Percentiles rank a stretch among this genome's conserved stretches.
These are phyloP conservation scores for Sclerodermus sp. DNA, from an alignment of 2,888 invertebrate species.

Conservation along the genomic window DNA sequence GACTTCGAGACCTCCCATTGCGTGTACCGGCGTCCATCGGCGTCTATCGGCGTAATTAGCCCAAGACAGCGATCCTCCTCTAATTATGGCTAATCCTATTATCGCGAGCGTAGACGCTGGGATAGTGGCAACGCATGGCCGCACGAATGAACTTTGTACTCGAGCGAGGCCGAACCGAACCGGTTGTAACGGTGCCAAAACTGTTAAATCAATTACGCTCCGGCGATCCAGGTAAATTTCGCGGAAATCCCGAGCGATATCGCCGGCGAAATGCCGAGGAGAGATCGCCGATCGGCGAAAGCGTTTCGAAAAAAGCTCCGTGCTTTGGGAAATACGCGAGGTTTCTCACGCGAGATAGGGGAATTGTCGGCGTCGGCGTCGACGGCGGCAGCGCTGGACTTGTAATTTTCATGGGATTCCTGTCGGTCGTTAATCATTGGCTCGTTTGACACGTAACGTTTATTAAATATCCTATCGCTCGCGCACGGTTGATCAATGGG, in stretches of 20 bases:
- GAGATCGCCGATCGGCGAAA: too few relatives aligned
- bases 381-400: neutral
- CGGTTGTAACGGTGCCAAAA: too few relatives aligned
- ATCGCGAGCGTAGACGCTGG: slow-evolving; percentile 16
- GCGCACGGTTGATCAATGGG: slow-evolving; percentile 21
- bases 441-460: slow-evolving; percentile 28
- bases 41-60: slow-evolving; percentile 33
- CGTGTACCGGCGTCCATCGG: slow-evolving; percentile 9
- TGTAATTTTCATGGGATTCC: slow-evolving; percentile 20
- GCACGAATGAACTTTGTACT: neutral
- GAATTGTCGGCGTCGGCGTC: neutral
- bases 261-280: too few relatives aligned
- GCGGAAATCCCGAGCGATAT: too few relatives aligned
- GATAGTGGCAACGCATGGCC: neutral
- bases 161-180: neutral
- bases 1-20: slow-evolving; percentile 25
- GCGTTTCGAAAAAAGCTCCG: neutral
- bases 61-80: slow-evolving; percentile 19
- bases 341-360: neutral
- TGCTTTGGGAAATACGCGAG: neutral
- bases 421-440: slow-evolving; percentile 34
- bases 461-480: slow-evolving; percentile 22
- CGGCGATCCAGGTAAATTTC: too few relatives aligned
- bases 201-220: too few relatives aligned
- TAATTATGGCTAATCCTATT: slow-evolving; percentile 38